Base-by-base conservation (phyloP, 2,888 invertebrate species). In the Ptychoptera albimana region DNA sequence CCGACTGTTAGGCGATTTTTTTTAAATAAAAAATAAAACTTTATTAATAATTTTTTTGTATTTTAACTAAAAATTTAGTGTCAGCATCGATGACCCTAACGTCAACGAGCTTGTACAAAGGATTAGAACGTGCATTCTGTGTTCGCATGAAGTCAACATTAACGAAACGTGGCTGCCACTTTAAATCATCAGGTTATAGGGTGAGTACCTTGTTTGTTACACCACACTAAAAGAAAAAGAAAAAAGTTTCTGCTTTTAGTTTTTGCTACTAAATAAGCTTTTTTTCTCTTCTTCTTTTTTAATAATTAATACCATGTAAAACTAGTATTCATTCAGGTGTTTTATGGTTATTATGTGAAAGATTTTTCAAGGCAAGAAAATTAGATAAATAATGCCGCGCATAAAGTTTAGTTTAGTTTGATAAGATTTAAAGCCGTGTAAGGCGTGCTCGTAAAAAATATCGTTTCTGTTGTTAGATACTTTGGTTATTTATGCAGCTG, bases 81-180 rank as follows among this genome's bases (percentile, higher is more conserved):
- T 82, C 88, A 44, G 77, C 87, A 50, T 75, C 82, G 60, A 89
- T 89, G 89, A 77, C 77, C 44, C 66, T 88, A 53, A 75, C 75
- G 42, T 74, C 81, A 11, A 77, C 75, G 47, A 70, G 74, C 44
- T 68, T 76, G 50, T 91, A 80, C 68, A 82, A 85, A 60, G 91
- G 91, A 35, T 78, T 86, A 68, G 91, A 92, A 57, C 70, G 92
- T 57, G 87, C 91, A 37, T 92, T 93, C 68, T 96, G 94, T 67
- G 75, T 96, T 41, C 75, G 96, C 52, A 96, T 96, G 94, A 96
- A 96, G 64, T 96, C 96, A 45, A 96, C 96, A 1, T 72, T 96
- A 49, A 94, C 96, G 42, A 96, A 96, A 69, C 73, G 96, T 57
- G 96, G 96, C 47, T 96, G 94, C 62, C 92, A 93, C 66, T 92